phyloP scores from a whole-genome alignment of 2,888 invertebrate genomes.

The Limnephilus marmoratus region DNA sequence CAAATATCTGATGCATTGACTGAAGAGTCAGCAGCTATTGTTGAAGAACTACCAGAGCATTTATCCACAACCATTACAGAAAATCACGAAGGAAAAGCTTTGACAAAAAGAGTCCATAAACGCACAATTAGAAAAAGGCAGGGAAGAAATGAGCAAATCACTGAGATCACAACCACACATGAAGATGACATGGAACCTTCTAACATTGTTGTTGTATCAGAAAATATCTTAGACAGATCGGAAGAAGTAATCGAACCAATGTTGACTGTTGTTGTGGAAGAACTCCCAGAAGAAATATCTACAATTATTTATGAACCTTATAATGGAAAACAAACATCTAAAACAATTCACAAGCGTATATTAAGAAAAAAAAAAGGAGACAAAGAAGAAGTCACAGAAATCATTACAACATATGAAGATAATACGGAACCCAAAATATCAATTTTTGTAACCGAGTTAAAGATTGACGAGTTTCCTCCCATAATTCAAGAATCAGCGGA shows the following conservation, averaged over 20 bases:
- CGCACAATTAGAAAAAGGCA: slow-evolving; percentile 70
- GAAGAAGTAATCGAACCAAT: slow-evolving; percentile 71
- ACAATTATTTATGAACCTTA: background rate
- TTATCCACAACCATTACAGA: slow-evolving; percentile 67
- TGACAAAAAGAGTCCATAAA: slow-evolving; percentile 69
- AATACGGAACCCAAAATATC: slow-evolving; percentile 72
- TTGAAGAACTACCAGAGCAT: slow-evolving; percentile 68
- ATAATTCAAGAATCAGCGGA: slow-evolving; percentile 64
- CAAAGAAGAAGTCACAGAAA: slow-evolving; percentile 69
- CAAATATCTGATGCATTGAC: background rate
- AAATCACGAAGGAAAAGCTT: slow-evolving; percentile 69
- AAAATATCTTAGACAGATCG: slow-evolving; percentile 64
- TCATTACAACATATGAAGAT: slow-evolving; percentile 73
- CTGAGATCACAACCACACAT: slow-evolving; percentile 70
- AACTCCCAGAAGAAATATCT: slow-evolving; percentile 39
- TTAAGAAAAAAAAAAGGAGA: slow-evolving; percentile 68
- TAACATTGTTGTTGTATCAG: slow-evolving; percentile 67
- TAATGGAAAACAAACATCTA: slow-evolving; percentile 67
- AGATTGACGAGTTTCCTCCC: slow-evolving; percentile 68
- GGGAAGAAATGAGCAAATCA: slow-evolving; percentile 71
- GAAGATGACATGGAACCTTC: slow-evolving; percentile 64
- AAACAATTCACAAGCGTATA: slow-evolving; percentile 68
- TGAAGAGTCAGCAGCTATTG: background rate
- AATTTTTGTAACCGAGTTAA: slow-evolving; percentile 70
- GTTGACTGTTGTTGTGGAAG: slow-evolving; percentile 64